Conservation (phyloP, 2,888 invertebrate species). For the Platycheirus albimanus region DNA sequence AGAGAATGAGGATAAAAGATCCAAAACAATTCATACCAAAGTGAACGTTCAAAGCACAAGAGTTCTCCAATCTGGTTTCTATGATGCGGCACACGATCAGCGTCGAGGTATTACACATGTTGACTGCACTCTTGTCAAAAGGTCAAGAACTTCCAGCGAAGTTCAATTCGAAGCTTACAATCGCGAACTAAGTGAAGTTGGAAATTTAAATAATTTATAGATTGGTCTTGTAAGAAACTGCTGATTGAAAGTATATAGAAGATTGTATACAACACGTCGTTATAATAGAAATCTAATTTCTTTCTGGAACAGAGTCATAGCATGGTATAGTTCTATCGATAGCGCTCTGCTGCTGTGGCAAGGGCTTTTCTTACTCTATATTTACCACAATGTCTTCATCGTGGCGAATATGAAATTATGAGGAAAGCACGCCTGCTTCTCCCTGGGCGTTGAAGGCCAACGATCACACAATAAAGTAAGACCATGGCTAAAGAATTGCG, state of each 20-base stretch:
- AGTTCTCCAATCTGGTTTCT: neutral
- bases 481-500: slow-evolving; percentile 69
- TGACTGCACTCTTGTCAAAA: slow-evolving; percentile 45
- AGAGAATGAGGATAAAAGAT: neutral
- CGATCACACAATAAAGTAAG: slow-evolving; percentile 43
- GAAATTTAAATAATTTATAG: slow-evolving; percentile 46
- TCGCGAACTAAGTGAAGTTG: slow-evolving; percentile 43
- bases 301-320: slow-evolving; percentile 72
- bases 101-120: slow-evolving; percentile 21
- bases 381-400: slow-evolving; percentile 12
- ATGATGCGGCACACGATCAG: slow-evolving; percentile 38
- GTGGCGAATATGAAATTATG: slow-evolving; percentile 66
- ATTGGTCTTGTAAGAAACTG: slow-evolving; percentile 29
- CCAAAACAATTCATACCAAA: slow-evolving; percentile 40
- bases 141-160: slow-evolving; percentile 71
- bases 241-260: slow-evolving; percentile 19
- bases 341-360: neutral
- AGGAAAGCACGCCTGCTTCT: slow-evolving; percentile 41
- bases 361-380: slow-evolving; percentile 2
- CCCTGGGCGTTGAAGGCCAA: neutral
- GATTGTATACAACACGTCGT: slow-evolving; percentile 62
- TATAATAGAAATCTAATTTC: slow-evolving; percentile 71
- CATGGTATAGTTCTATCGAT: slow-evolving; percentile 59
- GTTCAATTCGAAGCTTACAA: slow-evolving; percentile 63
- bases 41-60: no score